These are phyloP conservation scores for Zele albiditarsus DNA, from an alignment of 2,888 invertebrate species.

Conservation along the genomic window DNA sequence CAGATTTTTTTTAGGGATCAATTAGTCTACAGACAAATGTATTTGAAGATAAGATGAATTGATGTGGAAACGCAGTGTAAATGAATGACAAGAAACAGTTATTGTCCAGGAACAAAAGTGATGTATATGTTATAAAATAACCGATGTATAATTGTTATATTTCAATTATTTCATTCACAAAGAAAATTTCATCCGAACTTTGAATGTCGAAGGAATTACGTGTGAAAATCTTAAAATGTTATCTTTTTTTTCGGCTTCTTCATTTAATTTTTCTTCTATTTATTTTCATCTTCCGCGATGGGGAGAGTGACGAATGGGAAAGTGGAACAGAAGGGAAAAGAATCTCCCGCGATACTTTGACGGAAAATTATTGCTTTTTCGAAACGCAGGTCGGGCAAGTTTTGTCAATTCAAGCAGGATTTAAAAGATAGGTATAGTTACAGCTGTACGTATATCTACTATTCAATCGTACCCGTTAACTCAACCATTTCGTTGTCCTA, in stretches of 20 bases:
- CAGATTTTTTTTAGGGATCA: too few species aligned
- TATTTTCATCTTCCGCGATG: neutral
- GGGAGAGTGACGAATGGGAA: neutral
- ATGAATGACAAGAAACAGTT: too few species aligned
- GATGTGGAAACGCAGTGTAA: too few species aligned
- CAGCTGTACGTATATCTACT: slow-evolving; percentile 21
- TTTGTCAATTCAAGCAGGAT: slow-evolving; percentile 27
- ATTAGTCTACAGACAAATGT: too few species aligned
- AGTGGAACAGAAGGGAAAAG: neutral
- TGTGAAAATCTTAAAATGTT: neutral
- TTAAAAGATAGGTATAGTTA: slow-evolving; percentile 13
- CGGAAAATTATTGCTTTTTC: slow-evolving; percentile 19
- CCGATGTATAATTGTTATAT: too few species aligned
- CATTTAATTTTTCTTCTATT: neutral
- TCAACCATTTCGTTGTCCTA: slow-evolving; percentile 14
- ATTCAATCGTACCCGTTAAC: slow-evolving; percentile 29
- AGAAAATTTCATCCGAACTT: neutral
- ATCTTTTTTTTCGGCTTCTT: neutral
- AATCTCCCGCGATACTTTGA: slow-evolving; percentile 22
- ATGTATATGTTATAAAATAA: too few species aligned
- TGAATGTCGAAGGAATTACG: neutral
- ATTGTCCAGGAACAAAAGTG: too few species aligned
- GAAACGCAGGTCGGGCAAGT: neutral
- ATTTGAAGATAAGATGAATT: too few species aligned
- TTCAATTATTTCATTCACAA: neutral